These are phyloP conservation scores for Polydrusus pterygomalis DNA, from an alignment of 2,888 invertebrate species.

Conservation along the genomic window DNA sequence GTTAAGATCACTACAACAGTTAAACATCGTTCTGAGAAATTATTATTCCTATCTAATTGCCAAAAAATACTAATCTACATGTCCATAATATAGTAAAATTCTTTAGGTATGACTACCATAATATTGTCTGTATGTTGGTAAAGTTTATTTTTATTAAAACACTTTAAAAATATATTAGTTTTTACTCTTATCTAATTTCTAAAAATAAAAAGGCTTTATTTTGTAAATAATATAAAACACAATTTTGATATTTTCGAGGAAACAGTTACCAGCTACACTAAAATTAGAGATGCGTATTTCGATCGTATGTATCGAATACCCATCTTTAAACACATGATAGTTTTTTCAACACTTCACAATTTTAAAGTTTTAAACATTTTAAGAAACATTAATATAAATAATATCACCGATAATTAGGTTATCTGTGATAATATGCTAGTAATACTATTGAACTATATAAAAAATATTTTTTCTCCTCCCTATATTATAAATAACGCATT, in stretches of 20 bases:
- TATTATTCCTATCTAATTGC: no score
- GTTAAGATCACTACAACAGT: no score
- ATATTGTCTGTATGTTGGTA: neutral
- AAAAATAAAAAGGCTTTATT: conserved; percentile 35
- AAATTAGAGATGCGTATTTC: conserved; percentile 33
- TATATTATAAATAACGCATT: no score
- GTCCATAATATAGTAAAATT: no score
- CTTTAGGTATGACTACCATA: no score
- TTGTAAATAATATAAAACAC: conserved; percentile 38
- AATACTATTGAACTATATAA: no score
- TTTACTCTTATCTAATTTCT: conserved; percentile 30
- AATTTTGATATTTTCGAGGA: conserved; percentile 33
- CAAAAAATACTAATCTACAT: no score
- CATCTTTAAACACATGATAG: neutral
- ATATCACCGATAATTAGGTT: no score
- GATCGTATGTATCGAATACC: conserved; percentile 1
- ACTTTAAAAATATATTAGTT: neutral
- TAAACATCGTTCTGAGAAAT: no score
- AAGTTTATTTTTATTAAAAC: neutral
- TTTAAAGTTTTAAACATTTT: neutral
- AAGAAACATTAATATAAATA: no score
- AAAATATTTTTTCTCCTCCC: no score
- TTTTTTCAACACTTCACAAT: neutral
- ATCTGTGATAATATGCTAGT: no score
- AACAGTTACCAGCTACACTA: conserved; percentile 25